phyloP scores from a whole-genome alignment of 1,140 invertebrate genomes.

The Drosophila pachea region DNA sequence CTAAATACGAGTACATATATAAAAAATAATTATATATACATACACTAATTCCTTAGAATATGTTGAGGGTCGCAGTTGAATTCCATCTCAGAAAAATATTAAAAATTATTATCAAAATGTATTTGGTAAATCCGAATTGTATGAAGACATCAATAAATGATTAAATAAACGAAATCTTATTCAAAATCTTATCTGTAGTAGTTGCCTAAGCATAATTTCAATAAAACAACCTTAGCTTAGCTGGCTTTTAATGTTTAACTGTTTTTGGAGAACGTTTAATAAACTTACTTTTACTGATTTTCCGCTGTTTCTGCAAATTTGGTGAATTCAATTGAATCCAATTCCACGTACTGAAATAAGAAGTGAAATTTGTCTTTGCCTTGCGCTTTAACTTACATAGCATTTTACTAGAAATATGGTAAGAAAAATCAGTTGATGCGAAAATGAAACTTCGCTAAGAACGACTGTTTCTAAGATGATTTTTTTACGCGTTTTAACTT shows the following conservation, averaged over 20 bases:
- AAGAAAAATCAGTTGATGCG: no score
- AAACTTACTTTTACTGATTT: no score
- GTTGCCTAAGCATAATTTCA: conserved; percentile 21
- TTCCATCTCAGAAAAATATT: conserved; percentile 34
- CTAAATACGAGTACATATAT: neutral
- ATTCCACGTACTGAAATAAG: no score
- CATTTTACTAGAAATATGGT: no score
- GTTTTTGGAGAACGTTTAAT: no score
- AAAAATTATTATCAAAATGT: neutral
- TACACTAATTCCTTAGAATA: conserved; percentile 23
- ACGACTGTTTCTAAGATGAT: no score
- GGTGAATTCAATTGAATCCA: no score
- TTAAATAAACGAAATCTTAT: conserved; percentile 36
- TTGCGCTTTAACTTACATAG: no score
- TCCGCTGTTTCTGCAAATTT: no score
- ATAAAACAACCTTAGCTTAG: conserved; percentile 3
- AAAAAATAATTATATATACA: conserved; percentile 14
- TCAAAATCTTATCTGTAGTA: conserved; percentile 29
- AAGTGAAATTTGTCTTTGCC: no score
- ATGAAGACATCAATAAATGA: conserved; percentile 27
- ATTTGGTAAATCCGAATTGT: conserved; percentile 27
- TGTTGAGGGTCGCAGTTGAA: conserved; percentile 38
- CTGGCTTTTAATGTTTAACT: conserved; percentile 22
- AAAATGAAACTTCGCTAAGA: no score
- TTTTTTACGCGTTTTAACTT: no score